phyloP scores from a whole-genome alignment of 2,888 invertebrate genomes.

The Temnothorax rugatulus region DNA sequence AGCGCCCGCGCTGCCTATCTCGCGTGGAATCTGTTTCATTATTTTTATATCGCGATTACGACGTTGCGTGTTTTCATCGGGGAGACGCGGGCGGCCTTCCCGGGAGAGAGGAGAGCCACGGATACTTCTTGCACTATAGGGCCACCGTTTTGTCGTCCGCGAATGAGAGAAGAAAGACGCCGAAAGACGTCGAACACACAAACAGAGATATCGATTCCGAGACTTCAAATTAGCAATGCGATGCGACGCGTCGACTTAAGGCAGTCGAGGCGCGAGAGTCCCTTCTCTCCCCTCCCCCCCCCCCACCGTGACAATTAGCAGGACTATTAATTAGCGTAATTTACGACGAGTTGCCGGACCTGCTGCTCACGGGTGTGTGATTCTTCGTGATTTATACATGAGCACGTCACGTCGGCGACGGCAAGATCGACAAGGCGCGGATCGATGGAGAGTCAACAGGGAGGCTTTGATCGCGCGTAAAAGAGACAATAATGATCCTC shows the following conservation, averaged over 20 bases:
- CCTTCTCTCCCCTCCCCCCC: not conserved
- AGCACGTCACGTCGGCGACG: conserved; percentile 51
- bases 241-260: conserved; percentile 32
- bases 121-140: conserved; percentile 1
- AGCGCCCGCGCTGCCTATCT: conserved; percentile 65
- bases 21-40: conserved; percentile 70
- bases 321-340: conserved; percentile 73
- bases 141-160: not conserved
- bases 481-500: conserved; percentile 53
- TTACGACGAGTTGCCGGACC: conserved; percentile 57
- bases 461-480: conserved; percentile 59
- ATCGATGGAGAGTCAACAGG: conserved; percentile 62
- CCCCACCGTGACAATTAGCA: conserved; percentile 64
- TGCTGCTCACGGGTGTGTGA: conserved; percentile 54
- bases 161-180: not conserved
- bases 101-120: conserved; percentile 18
- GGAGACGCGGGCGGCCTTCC: conserved; percentile 38
- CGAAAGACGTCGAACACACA: not conserved
- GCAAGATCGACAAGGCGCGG: conserved; percentile 64
- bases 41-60: conserved; percentile 75
- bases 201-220: conserved; percentile 54
- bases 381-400: conserved; percentile 69
- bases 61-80: conserved; percentile 65
- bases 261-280: conserved; percentile 5
- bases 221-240: conserved; percentile 57